Evolutionary conservation across 2,888 invertebrate genomes (phyloP).

Genomic region (Drosophila quinaria): DNA sequence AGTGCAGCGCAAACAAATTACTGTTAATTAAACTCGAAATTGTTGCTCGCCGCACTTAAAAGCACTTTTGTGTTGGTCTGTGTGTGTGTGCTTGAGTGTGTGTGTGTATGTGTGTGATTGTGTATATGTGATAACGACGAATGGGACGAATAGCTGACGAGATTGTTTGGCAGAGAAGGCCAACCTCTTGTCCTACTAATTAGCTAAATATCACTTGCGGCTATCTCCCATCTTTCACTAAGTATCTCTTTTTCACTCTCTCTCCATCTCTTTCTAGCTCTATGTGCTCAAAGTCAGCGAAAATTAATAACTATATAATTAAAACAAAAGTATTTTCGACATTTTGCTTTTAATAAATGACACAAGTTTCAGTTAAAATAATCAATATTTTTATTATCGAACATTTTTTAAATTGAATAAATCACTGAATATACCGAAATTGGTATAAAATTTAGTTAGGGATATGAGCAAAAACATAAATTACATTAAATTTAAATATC

Average conservation of each 20-base stretch:
- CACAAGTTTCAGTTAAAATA: neutral
- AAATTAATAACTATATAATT: constrained; percentile 33
- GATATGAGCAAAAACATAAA: neutral
- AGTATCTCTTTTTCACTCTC: neutral
- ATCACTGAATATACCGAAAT: neutral
- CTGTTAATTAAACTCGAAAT: constrained; percentile 75
- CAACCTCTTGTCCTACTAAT: constrained; percentile 48
- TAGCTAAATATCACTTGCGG: constrained; percentile 37
- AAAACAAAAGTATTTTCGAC: neutral
- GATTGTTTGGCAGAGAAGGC: constrained; percentile 33
- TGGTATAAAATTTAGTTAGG: neutral
- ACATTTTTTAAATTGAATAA: neutral
- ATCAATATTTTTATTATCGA: neutral
- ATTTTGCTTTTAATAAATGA: constrained; percentile 1
- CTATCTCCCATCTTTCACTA: neutral
- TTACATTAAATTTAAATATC: neutral
- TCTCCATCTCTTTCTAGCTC: neutral
- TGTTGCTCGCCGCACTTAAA: constrained; percentile 70
- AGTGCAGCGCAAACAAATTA: constrained; percentile 73
- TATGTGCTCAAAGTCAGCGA: constrained; percentile 39
- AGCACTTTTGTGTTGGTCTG: constrained; percentile 56
- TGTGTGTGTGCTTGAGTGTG: constrained; percentile 1
- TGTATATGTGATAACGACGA: constrained; percentile 43
- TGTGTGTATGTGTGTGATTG: constrained; percentile 5
- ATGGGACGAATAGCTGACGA: constrained; percentile 37